Percentiles rank a stretch among this genome's conserved stretches.
phyloP scores from a whole-genome alignment of 2,113 vertebrate species.

The Podarcis cretensis region DNA sequence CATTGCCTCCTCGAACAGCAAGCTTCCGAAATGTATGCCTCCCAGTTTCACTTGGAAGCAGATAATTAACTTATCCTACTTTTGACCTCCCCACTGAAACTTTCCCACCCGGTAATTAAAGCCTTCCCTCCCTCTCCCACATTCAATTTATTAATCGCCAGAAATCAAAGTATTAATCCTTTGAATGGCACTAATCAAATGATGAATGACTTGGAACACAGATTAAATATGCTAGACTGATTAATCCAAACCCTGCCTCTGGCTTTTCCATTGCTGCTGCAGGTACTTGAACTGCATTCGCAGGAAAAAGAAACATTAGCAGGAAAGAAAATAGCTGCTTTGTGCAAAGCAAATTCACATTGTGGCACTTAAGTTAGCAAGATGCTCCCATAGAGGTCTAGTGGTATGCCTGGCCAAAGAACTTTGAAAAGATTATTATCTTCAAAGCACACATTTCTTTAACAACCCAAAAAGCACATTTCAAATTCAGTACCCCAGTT shows the following conservation, averaged over 20 bases:
- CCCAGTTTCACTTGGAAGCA: not conserved
- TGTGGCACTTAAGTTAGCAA: not conserved
- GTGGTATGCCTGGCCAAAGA: not conserved
- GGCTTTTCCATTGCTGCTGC: not conserved
- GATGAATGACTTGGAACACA: conserved; percentile 1
- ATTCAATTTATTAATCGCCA: conserved; percentile 10
- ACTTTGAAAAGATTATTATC: not conserved
- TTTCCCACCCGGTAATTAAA: conserved; percentile 12
- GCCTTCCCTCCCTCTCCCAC: not conserved
- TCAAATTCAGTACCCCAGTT: not conserved
- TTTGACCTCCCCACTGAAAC: conserved; percentile 6
- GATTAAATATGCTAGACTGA: not conserved
- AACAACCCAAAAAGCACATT: not conserved
- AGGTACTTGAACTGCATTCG: too few relatives aligned
- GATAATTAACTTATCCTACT: not conserved
- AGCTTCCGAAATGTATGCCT: not conserved
- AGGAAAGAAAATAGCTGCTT: too few relatives aligned
- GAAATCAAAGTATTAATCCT: conserved; percentile 3
- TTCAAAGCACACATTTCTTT: not conserved
- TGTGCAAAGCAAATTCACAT: too few relatives aligned
- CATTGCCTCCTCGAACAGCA: not conserved
- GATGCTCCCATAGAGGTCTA: not conserved
- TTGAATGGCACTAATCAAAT: conserved; percentile 21
- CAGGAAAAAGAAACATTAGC: not conserved
- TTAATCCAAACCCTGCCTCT: not conserved